A percentile compares a stretch with the other conserved stretches of the same genome.
Evolutionary conservation across 1,140 invertebrate genomes (phyloP).

Genomic region (Ceratosolen fusciceps): DNA sequence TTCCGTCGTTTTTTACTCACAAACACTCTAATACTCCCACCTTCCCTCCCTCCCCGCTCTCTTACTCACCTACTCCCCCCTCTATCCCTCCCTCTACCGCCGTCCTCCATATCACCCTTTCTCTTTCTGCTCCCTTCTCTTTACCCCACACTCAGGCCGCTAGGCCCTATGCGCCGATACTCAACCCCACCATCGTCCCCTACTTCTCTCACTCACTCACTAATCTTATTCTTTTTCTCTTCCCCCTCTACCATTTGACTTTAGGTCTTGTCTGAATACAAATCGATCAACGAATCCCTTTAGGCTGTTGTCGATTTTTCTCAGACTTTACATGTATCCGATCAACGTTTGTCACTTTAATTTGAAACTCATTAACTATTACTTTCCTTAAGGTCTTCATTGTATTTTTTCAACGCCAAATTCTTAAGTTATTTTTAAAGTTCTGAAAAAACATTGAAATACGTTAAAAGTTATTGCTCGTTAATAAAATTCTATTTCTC

Average conservation of each 20-base stretch:
- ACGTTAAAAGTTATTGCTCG: no score
- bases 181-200: background rate
- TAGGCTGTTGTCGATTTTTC: background rate
- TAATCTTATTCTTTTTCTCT: background rate
- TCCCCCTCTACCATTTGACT: no score
- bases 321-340: background rate
- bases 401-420: background rate
- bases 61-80: background rate
- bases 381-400: background rate
- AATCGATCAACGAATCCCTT: slow-evolving; percentile 35
- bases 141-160: no score
- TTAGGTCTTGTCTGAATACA: slow-evolving; percentile 26
- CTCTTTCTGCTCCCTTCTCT: background rate
- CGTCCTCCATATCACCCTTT: background rate
- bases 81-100: background rate
- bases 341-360: background rate
- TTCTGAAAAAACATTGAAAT: no score
- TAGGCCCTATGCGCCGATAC: background rate
- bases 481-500: background rate
- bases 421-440: background rate
- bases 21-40: no score
- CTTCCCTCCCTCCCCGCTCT: background rate
- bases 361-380: background rate
- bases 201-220: background rate
- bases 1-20: background rate